A percentile compares a stretch with the other conserved stretches of the same genome.
phyloP scores from a whole-genome alignment of 2,797 vertebrate species.

The Danio jaintianensis region DNA sequence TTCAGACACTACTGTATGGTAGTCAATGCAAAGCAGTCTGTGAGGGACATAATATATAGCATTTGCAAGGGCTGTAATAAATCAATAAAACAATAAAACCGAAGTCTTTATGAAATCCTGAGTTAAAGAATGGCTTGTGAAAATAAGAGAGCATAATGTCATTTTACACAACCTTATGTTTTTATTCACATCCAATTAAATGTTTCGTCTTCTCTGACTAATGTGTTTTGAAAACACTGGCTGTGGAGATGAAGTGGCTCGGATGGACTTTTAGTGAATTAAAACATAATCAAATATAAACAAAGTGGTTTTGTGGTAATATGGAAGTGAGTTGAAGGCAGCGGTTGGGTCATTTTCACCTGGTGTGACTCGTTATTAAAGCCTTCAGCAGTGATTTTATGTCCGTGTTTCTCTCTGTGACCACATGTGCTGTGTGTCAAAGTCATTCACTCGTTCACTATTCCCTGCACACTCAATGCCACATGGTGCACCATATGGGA shows the following conservation, averaged over 20 bases:
- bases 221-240: background rate
- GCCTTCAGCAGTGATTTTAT: background rate
- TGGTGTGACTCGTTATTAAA: slow-evolving; percentile 1
- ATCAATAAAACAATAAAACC: background rate
- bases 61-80: too few species aligned
- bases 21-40: background rate
- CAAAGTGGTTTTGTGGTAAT: background rate
- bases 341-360: background rate
- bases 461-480: slow-evolving; percentile 23
- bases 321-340: background rate
- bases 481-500: slow-evolving; percentile 41
- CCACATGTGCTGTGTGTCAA: slow-evolving; percentile 20
- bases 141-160: background rate
- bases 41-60: background rate
- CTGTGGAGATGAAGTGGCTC: background rate
- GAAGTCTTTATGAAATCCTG: background rate
- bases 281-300: slow-evolving; percentile 8
- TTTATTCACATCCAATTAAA: background rate
- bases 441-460: slow-evolving; percentile 15
- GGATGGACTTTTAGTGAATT: background rate
- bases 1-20: background rate
- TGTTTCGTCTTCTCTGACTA: background rate
- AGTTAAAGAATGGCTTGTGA: background rate
- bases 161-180: background rate
- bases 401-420: background rate